These are phyloP conservation scores for Drosophila albomicans DNA, from an alignment of 1,140 invertebrate genomes.

Conservation along the genomic window DNA sequence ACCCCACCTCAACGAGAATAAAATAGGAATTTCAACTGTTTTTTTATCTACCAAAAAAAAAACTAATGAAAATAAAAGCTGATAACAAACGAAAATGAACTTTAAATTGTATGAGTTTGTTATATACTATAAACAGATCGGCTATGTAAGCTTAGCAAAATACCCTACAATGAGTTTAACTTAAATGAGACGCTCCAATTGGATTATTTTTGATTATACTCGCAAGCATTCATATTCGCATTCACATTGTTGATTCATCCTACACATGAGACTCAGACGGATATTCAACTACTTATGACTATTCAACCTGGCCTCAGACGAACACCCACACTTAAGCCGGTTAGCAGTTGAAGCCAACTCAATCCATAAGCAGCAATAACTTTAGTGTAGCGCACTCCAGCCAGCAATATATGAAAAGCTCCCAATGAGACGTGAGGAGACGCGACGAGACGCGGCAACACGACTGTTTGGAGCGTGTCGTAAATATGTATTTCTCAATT, in stretches of 20 bases:
- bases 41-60: constrained; percentile 36
- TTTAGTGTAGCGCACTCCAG: constrained; percentile 58
- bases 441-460: not conserved
- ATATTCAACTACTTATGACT: constrained; percentile 28
- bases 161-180: constrained; percentile 31
- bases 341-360: constrained; percentile 9
- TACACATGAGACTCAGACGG: constrained; percentile 16
- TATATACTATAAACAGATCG: constrained; percentile 17
- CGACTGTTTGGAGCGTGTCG: constrained; percentile 53
- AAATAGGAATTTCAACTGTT: constrained; percentile 23
- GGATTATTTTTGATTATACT: not conserved
- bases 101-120: constrained; percentile 36
- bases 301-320: constrained; percentile 52
- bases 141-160: not conserved
- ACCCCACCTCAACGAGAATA: constrained; percentile 38
- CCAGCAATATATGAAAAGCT: constrained; percentile 65
- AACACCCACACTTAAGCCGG: constrained; percentile 60
- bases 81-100: constrained; percentile 68
- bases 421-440: constrained; percentile 15
- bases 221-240: not conserved
- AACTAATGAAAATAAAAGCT: constrained; percentile 43
- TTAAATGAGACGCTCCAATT: not conserved
- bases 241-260: constrained; percentile 25
- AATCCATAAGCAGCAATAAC: constrained; percentile 48
- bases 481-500: constrained; percentile 70